A percentile compares a stretch with the other conserved stretches of the same genome.
These are phyloP conservation scores for Siphonodentalium dalli DNA, from an alignment of 2,888 invertebrate genomes.

Conservation along the genomic window DNA sequence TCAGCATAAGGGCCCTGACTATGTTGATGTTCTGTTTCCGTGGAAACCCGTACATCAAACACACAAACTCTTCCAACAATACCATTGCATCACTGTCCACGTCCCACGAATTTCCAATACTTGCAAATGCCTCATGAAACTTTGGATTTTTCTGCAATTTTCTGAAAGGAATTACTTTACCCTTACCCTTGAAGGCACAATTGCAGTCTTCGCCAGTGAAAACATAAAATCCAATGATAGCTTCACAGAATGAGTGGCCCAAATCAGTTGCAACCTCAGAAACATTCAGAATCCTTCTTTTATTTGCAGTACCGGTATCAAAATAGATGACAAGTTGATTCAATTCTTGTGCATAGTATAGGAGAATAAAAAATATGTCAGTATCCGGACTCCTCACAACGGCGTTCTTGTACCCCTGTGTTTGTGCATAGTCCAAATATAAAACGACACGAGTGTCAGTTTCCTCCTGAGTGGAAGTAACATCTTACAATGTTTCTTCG, in stretches of 20 bases:
- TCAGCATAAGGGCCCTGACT: slow-evolving; percentile 7
- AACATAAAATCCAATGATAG: slow-evolving; percentile 15
- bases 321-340: no score
- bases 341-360: no score
- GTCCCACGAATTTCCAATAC: slow-evolving; percentile 8
- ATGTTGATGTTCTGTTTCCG: slow-evolving; percentile 3
- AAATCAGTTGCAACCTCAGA: no score
- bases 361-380: no score
- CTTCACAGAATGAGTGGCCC: slow-evolving; percentile 10
- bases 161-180: slow-evolving; percentile 18
- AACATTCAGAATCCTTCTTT: no score
- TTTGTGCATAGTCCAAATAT: no score
- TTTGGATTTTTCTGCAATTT: slow-evolving; percentile 17
- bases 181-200: slow-evolving; percentile 24
- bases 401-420: no score
- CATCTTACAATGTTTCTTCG: no score
- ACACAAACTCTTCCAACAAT: slow-evolving; percentile 4
- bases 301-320: no score
- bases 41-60: slow-evolving; percentile 11
- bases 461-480: no score
- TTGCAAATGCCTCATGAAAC: background rate
- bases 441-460: no score
- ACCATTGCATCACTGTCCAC: background rate
- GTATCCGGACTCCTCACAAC: no score
- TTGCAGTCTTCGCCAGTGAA: slow-evolving; percentile 16